These are phyloP conservation scores for Hymenopus coronatus DNA, from an alignment of 2,888 invertebrate genomes.

Conservation along the genomic window DNA sequence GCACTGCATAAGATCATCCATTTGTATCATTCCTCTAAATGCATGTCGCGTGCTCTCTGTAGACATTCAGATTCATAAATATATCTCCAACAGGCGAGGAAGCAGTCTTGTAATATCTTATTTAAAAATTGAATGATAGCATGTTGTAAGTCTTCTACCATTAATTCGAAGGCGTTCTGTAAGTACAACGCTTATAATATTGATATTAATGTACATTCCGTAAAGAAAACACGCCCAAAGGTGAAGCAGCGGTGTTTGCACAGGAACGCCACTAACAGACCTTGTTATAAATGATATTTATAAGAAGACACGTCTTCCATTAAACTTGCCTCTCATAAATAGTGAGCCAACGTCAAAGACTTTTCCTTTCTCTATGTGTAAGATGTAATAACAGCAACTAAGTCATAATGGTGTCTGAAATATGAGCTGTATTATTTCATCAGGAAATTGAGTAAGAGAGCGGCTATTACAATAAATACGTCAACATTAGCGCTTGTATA, in stretches of 20 bases:
- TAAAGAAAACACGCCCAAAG: background rate
- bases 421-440: conserved; percentile 20
- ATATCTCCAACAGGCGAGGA: too few relatives aligned
- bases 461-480: conserved; percentile 22
- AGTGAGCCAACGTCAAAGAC: background rate
- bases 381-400: conserved; percentile 1
- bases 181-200: background rate
- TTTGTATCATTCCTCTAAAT: too few relatives aligned
- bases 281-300: background rate
- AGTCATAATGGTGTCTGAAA: conserved; percentile 7
- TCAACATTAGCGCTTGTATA: conserved; percentile 16
- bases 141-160: background rate
- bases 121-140: background rate
- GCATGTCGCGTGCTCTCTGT: too few relatives aligned
- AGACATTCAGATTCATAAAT: too few relatives aligned
- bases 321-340: background rate
- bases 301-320: background rate
- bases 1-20: too few relatives aligned
- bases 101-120: background rate
- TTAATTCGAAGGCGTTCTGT: background rate
- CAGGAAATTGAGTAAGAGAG: conserved; percentile 9
- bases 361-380: background rate
- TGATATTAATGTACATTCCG: background rate
- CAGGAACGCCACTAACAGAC: background rate
- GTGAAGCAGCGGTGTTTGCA: background rate